These are phyloP conservation scores for Chionomys nivalis DNA, from an alignment of 2,113 vertebrate species.

Conservation along the genomic window DNA sequence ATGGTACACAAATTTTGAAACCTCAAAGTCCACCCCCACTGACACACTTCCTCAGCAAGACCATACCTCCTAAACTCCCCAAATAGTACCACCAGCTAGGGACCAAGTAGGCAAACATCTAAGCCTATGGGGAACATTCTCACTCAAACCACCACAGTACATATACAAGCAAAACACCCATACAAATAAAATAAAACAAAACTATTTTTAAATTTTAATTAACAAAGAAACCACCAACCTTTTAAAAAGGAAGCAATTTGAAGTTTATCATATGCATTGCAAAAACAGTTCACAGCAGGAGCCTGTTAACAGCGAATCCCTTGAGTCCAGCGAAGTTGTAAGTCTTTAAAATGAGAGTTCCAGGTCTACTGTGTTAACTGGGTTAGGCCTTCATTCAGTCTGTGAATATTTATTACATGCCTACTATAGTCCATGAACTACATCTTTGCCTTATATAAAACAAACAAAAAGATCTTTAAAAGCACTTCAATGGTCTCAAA, in stretches of 20 bases:
- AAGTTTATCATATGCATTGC: conserved; percentile 43
- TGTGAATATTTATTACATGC: conserved; percentile 48
- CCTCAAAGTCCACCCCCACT: background rate
- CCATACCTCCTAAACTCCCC: background rate
- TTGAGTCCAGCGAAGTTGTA: conserved; percentile 49
- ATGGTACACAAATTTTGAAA: background rate
- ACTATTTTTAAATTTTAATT: background rate
- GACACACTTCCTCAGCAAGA: background rate
- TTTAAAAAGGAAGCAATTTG: conserved; percentile 47
- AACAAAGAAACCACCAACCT: background rate
- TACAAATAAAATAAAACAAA: background rate
- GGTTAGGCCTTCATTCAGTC: conserved; percentile 52
- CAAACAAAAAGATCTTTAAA: conserved; percentile 46
- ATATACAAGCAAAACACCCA: background rate
- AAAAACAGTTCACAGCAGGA: conserved; percentile 55
- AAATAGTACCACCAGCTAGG: background rate
- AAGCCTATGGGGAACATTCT: background rate
- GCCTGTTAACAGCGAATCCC: conserved; percentile 29
- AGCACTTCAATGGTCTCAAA: conserved; percentile 35
- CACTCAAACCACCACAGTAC: background rate
- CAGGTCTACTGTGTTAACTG: conserved; percentile 45
- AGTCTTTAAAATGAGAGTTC: conserved; percentile 56
- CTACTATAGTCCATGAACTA: conserved; percentile 14
- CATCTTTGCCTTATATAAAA: conserved; percentile 30
- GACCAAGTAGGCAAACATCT: background rate